Evolutionary conservation across 2,888 invertebrate species (phyloP), one percentile per base, ranked within the genome.

Genomic region (Torymus texanus): DNA sequence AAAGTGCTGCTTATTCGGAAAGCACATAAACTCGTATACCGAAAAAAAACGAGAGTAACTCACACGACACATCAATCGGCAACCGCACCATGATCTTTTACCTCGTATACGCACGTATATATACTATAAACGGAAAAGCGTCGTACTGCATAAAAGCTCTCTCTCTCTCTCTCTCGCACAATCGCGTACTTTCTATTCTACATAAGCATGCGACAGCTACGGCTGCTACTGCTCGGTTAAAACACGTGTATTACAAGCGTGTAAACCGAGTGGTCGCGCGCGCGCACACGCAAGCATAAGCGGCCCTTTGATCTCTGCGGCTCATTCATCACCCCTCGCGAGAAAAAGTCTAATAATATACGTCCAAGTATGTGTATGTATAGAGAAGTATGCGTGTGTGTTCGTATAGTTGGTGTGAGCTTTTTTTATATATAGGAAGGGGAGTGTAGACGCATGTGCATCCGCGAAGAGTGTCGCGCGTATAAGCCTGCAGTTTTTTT

Each of bases 231-330:
- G 61, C 59, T 75, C 59, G 66, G 62, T 29, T 85, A 83, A 85
- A 87, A 88, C 88, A 86, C 87, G 86, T 90, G 89, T 90, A 90
- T 86, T 89, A 90, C 89, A 90, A 86, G 90, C 88, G 89, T 88
- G 90, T 89, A 90, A 89, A 89, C 86, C 86, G 87, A 88, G 85
- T 87, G 85, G 85, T 85, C 83, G 83, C 87, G 88, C 87, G 77
- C 68, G 70, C 5, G 41, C 41, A 5, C 29, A n/a, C n/a, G n/a
- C n/a, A n/a, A n/a, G n/a, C n/a, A n/a, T n/a, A 41, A 8, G 76
- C 53, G 13, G 12, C 76, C 83, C 88, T 90, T 90, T 90, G 89
- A 90, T 89, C 89, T 88, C 83, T 71, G 41, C 41, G 41, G 81
- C 85, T 74, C 88, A 88, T 90, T 90, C 89, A 90, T 90, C 90